phyloP scores from a whole-genome alignment of 2,888 invertebrate species.

The Merodon equestris region DNA sequence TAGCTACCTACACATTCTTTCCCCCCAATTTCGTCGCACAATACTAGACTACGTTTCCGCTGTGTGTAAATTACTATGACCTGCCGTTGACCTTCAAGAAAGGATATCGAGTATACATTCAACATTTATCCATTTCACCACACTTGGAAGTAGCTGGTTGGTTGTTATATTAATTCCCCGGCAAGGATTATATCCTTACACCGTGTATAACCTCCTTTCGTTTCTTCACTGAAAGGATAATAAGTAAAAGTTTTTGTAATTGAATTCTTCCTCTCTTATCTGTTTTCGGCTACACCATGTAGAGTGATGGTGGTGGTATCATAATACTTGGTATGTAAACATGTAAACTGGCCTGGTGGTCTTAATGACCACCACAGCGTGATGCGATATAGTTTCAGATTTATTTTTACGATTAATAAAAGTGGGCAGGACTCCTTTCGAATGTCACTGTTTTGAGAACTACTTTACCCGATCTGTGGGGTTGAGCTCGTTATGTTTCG shows the following conservation, averaged over 20 bases:
- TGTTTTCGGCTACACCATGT: constrained; percentile 18
- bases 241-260: constrained; percentile 67
- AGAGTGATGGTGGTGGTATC: constrained; percentile 42
- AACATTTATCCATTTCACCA: constrained; percentile 1
- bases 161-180: constrained; percentile 58
- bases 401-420: constrained; percentile 61
- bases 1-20: constrained; percentile 22
- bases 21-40: neutral
- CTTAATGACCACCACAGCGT: constrained; percentile 58
- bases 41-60: constrained; percentile 7
- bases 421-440: constrained; percentile 19
- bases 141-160: neutral
- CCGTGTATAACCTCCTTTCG: constrained; percentile 55
- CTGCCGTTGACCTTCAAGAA: constrained; percentile 62
- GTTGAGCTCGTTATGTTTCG: neutral
- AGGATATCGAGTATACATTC: constrained; percentile 35
- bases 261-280: constrained; percentile 57
- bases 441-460: neutral
- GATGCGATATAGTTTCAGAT: constrained; percentile 63
- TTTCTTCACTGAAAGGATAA: constrained; percentile 22
- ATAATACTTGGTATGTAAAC: constrained; percentile 4
- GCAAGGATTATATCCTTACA: constrained; percentile 59
- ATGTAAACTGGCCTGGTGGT: constrained; percentile 44
- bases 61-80: constrained; percentile 62
- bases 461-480: too few species aligned